Percentiles rank a stretch among this genome's conserved stretches.
Evolutionary conservation across 2,888 invertebrate genomes (phyloP).

Genomic region (Abrostola tripartita): DNA sequence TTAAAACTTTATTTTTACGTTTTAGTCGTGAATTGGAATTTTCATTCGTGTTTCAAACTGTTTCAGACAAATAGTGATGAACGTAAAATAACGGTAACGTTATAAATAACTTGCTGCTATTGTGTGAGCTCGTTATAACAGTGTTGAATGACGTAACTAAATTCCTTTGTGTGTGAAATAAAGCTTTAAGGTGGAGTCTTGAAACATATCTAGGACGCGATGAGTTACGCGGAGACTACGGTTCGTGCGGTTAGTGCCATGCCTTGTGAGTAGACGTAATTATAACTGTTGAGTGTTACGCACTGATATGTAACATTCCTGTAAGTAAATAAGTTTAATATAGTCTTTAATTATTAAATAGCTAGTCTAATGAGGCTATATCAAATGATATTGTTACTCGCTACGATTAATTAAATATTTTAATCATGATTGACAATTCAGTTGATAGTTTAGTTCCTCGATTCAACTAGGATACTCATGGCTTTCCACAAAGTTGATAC

Average conservation of each 20-base stretch:
- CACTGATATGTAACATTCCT: conserved; percentile 59
- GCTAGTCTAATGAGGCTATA: conserved; percentile 41
- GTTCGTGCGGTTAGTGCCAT: conserved; percentile 67
- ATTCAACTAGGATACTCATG: conserved; percentile 62
- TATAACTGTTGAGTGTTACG: conserved; percentile 52
- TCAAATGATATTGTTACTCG: conserved; percentile 38
- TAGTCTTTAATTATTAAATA: conserved; percentile 47
- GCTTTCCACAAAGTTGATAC: conserved; percentile 62
- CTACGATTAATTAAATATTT: conserved; percentile 6
- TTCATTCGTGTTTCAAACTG: neutral
- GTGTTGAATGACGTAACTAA: conserved; percentile 32
- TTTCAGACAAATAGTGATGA: conserved; percentile 19
- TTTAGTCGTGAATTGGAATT: neutral
- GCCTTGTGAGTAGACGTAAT: conserved; percentile 64
- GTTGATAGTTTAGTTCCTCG: conserved; percentile 39
- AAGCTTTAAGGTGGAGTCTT: conserved; percentile 75
- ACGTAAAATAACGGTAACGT: conserved; percentile 28
- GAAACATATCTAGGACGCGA: conserved; percentile 73
- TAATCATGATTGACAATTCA: conserved; percentile 28
- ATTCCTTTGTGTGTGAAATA: conserved; percentile 64
- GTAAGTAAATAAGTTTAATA: conserved; percentile 50
- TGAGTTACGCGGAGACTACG: conserved; percentile 52
- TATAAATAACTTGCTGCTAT: conserved; percentile 9
- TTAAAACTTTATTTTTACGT: conserved; percentile 3
- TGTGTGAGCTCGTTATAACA: conserved; percentile 16